These are phyloP conservation scores for Synanthedon formicaeformis DNA, from an alignment of 2,888 invertebrate genomes.

Conservation along the genomic window DNA sequence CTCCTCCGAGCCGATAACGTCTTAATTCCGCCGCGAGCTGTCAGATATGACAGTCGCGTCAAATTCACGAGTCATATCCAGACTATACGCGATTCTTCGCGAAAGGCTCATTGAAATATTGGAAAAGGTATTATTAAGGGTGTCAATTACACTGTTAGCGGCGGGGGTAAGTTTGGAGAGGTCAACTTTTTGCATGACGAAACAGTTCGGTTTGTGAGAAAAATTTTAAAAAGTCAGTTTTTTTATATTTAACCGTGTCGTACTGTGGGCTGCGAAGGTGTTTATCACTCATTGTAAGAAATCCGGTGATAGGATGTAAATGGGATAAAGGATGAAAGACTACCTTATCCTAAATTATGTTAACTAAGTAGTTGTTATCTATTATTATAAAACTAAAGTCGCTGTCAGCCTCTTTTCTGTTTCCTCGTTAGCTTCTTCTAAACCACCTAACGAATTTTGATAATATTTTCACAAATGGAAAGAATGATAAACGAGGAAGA, in stretches of 20 bases:
- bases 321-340: no score
- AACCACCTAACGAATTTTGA: no score
- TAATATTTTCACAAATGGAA: no score
- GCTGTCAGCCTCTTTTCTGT: no score
- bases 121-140: constrained; percentile 52
- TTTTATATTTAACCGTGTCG: neutral
- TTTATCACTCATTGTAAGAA: no score
- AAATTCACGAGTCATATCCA: constrained; percentile 30
- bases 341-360: no score
- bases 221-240: constrained; percentile 8
- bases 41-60: constrained; percentile 38
- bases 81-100: constrained; percentile 34
- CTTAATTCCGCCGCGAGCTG: constrained; percentile 40
- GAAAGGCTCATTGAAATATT: constrained; percentile 30
- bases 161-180: neutral
- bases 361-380: no score
- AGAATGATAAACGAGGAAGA: no score
- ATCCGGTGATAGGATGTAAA: no score
- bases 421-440: no score
- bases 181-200: constrained; percentile 15
- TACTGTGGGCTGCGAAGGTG: no score
- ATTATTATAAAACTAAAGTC: no score
- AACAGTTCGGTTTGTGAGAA: constrained; percentile 7
- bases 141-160: constrained; percentile 43
- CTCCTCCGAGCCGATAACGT: constrained; percentile 30